Evolutionary conservation across 2,797 vertebrate genomes (phyloP).

Genomic region (Thripadectes ignobilis): DNA sequence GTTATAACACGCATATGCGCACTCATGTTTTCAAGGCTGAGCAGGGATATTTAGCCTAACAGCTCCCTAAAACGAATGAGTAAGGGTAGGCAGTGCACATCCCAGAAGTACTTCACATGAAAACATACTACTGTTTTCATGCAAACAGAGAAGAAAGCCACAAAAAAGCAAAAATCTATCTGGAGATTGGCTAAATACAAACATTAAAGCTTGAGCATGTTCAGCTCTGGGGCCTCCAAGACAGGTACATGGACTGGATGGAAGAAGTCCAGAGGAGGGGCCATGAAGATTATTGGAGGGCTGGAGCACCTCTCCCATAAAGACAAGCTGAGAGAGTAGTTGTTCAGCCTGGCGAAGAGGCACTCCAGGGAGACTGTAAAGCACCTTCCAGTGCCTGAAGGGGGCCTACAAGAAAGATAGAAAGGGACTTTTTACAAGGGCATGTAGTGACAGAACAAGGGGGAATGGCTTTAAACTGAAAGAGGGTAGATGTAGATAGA

Average conservation of each 20-base stretch:
- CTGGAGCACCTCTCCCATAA: neutral
- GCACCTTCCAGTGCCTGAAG: neutral
- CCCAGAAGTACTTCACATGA: neutral
- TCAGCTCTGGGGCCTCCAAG: neutral
- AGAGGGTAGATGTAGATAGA: neutral
- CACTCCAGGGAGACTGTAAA: neutral
- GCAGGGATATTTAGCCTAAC: neutral
- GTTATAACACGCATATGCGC: neutral
- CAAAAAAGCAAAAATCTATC: neutral
- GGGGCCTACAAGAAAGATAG: neutral
- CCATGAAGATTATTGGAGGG: neutral
- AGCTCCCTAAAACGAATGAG: neutral
- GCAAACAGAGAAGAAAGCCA: neutral
- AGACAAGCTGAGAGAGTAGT: neutral
- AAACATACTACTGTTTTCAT: neutral
- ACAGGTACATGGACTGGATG: neutral
- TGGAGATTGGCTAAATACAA: neutral
- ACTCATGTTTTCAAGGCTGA: neutral
- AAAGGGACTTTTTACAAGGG: neutral
- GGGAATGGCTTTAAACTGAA: neutral
- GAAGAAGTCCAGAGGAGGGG: neutral
- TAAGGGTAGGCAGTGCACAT: neutral
- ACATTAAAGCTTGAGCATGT: neutral
- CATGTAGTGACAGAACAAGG: neutral
- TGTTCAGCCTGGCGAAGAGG: neutral